Conservation (phyloP, 2,888 invertebrate species). For the Holacanthella duospinosa region DNA sequence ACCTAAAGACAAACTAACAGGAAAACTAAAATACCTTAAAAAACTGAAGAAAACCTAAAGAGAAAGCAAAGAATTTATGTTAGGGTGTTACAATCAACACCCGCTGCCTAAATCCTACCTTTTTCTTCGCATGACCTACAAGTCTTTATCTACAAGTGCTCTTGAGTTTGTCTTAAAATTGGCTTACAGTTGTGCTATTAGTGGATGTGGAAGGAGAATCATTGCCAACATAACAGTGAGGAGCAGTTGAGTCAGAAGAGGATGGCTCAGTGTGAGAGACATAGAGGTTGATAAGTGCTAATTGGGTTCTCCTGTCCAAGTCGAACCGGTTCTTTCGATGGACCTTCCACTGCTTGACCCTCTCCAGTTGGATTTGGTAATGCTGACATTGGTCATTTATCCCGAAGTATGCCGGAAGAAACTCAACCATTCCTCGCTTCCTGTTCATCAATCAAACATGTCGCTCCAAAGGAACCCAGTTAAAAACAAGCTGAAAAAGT, state of each 20-base stretch:
- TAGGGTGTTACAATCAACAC: too few relatives aligned
- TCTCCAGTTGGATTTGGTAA: slow-evolving; percentile 30
- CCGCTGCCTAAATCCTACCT: too few relatives aligned
- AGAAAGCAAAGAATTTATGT: too few relatives aligned
- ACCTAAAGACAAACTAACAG: too few relatives aligned
- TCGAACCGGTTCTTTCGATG: slow-evolving; percentile 17
- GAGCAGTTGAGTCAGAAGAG: too few relatives aligned
- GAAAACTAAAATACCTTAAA: too few relatives aligned
- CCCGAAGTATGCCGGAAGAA: slow-evolving; percentile 42
- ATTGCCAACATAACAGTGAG: not conserved
- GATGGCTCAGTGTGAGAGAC: not conserved
- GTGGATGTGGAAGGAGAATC: not conserved
- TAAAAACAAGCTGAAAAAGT: not conserved
- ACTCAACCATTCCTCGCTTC: slow-evolving; percentile 17
- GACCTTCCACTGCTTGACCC: slow-evolving; percentile 19
- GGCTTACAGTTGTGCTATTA: too few relatives aligned
- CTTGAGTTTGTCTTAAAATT: too few relatives aligned
- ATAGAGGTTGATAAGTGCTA: slow-evolving; percentile 21
- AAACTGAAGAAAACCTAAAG: too few relatives aligned
- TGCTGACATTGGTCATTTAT: slow-evolving; percentile 46
- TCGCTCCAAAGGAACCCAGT: not conserved
- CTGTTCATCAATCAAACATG: slow-evolving; percentile 3
- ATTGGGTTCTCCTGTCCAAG: slow-evolving; percentile 18
- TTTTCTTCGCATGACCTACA: too few relatives aligned
- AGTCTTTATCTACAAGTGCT: too few relatives aligned